phyloP scores from a whole-genome alignment of 2,113 vertebrate genomes.

The Menura novaehollandiae region DNA sequence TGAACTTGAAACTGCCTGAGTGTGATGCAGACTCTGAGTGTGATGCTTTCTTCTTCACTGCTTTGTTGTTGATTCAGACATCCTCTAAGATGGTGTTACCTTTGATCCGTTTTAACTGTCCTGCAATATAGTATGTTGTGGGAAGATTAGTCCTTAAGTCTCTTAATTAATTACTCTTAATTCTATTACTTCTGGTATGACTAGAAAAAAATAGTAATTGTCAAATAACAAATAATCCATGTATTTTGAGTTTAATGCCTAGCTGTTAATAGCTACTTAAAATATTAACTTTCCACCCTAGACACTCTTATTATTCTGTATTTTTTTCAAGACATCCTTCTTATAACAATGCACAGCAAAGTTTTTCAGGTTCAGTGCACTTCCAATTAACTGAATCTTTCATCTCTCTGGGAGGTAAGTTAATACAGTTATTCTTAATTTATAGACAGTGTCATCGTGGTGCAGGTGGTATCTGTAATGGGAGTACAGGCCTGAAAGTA shows the following conservation, averaged over 20 bases:
- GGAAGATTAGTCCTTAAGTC: not conserved
- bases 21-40: not conserved
- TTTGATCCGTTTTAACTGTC: not conserved
- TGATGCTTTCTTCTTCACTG: not conserved
- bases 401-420: not conserved
- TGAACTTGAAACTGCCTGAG: not conserved
- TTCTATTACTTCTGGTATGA: not conserved
- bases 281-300: conserved; percentile 6
- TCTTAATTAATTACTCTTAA: conserved; percentile 2
- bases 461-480: not conserved
- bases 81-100: not conserved
- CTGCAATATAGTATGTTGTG: not conserved
- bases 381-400: not conserved
- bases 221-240: conserved; percentile 2
- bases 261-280: conserved; percentile 19
- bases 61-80: not conserved
- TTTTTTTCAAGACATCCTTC: not conserved
- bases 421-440: not conserved
- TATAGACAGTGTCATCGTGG: not conserved
- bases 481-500: not conserved
- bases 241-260: not conserved
- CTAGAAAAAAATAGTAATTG: not conserved
- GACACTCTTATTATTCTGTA: not conserved
- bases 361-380: not conserved
- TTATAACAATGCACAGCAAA: not conserved